Conservation (phyloP, 2,113 vertebrate genomes). For the Crotalus tigris region DNA sequence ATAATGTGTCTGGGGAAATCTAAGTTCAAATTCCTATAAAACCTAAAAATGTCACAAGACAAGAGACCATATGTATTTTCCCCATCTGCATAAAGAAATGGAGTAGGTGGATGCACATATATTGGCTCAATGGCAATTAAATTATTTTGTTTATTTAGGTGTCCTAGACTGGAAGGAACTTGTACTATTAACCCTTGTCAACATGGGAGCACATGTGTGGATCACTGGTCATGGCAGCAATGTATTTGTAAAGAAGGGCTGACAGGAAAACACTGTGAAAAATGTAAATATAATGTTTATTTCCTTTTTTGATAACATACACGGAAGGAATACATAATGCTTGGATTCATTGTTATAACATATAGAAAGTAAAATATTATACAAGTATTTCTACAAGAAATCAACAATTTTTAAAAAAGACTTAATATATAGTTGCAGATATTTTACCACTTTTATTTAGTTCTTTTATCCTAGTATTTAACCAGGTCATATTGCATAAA, state of each 20-base stretch:
- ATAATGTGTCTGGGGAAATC: background rate
- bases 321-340: background rate
- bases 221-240: constrained; percentile 96
- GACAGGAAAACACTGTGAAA: constrained; percentile 91
- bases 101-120: background rate
- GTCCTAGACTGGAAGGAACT: constrained; percentile 88
- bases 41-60: background rate
- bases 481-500: background rate
- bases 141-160: constrained; percentile 72
- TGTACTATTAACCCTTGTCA: constrained; percentile 85
- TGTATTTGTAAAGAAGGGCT: constrained; percentile 88
- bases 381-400: background rate
- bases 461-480: background rate
- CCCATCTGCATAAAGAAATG: background rate
- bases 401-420: background rate
- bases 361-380: background rate
- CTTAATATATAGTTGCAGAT: background rate
- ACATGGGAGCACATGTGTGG: constrained; percentile 87
- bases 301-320: no score
- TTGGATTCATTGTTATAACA: constrained; percentile 2
- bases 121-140: background rate
- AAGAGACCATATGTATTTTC: background rate
- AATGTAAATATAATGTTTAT: constrained; percentile 74
- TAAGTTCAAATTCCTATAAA: background rate
- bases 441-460: background rate